phyloP scores from a whole-genome alignment of 2,888 invertebrate species.

The Anticlea derivata region DNA sequence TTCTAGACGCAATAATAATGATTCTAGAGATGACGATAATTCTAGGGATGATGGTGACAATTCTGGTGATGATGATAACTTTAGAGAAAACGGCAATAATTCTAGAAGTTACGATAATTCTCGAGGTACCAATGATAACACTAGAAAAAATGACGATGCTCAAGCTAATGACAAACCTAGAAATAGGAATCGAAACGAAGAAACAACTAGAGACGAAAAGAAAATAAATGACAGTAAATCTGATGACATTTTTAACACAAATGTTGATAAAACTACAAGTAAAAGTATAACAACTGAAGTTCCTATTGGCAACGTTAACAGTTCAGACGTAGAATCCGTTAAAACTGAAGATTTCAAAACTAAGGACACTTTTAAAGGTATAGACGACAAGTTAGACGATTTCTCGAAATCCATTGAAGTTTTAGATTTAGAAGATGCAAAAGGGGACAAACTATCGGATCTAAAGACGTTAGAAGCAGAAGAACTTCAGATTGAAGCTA shows the following conservation, averaged over 20 bases:
- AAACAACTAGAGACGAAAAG: slow-evolving; percentile 55
- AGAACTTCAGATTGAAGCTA: slow-evolving; percentile 78
- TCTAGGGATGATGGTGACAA: no score
- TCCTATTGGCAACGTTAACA: slow-evolving; percentile 45
- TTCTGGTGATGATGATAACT: slow-evolving; percentile 2
- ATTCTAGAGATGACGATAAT: background rate
- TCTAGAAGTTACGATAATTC: slow-evolving; percentile 3
- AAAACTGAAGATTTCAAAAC: slow-evolving; percentile 50
- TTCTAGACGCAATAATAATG: background rate
- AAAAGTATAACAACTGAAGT: slow-evolving; percentile 32
- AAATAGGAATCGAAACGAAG: slow-evolving; percentile 21
- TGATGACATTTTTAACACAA: slow-evolving; percentile 45
- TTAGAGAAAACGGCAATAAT: background rate
- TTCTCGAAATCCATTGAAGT: slow-evolving; percentile 74
- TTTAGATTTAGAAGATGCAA: slow-evolving; percentile 70
- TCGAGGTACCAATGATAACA: slow-evolving; percentile 1
- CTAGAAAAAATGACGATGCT: slow-evolving; percentile 34
- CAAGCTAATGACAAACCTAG: slow-evolving; percentile 28
- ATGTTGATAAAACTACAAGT: slow-evolving; percentile 38
- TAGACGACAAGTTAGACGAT: slow-evolving; percentile 73
- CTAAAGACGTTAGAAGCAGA: slow-evolving; percentile 75
- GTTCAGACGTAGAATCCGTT: slow-evolving; percentile 49
- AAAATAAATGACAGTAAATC: slow-evolving; percentile 57
- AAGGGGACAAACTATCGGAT: slow-evolving; percentile 63
- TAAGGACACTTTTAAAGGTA: slow-evolving; percentile 62